Base-by-base conservation (phyloP, 1,140 invertebrate species). In the Brachionus rubens region DNA sequence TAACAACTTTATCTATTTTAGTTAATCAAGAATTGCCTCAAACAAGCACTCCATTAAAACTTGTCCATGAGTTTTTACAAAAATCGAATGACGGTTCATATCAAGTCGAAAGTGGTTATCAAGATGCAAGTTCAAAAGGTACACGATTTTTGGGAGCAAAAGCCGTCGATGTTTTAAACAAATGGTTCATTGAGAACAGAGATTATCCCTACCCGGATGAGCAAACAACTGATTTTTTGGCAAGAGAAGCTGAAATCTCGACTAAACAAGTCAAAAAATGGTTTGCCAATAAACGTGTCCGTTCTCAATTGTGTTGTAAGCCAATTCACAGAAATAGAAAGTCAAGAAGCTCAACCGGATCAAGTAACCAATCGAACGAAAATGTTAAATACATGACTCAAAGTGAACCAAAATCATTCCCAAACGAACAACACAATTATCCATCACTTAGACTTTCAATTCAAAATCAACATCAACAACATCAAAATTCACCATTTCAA, bases 201-300 rank as follows among this genome's bases (percentile, higher is more conserved):
- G 72, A 75, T 50, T 75, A 75, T 41, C 72, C 72, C n/a, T 75
- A 75, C 40, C 72, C 72, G n/a, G 72, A 75, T 41, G 72, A 75
- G 19, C 24, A 28, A 43, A 52, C 48, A 30, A 75, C 72, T 10
- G 54, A 59, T 59, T 26, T n/a, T 12, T 59, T 75, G 28, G 72
- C 72, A 3, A 46, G 26, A 56, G 72, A 75, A 41, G 72, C 72
- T 50, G 68, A 76, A 10, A 54, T 76, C 24, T 46, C 48, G 6
- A n/a, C 40, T 7, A 76, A 76, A 76, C 75, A 76, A 76, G 75
- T 76, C 0, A 76, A 76, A 76, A 76, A 76, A 67, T 76, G 75
- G 75, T 76, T 76, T 46, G 75, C 75, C 2, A 76, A 76, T 46
- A 59, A 65, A 76, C 26, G 75, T 36, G 75, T 76, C 21, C 40